Conservation (phyloP, 2,888 invertebrate species). For the Zygaena filipendulae region DNA sequence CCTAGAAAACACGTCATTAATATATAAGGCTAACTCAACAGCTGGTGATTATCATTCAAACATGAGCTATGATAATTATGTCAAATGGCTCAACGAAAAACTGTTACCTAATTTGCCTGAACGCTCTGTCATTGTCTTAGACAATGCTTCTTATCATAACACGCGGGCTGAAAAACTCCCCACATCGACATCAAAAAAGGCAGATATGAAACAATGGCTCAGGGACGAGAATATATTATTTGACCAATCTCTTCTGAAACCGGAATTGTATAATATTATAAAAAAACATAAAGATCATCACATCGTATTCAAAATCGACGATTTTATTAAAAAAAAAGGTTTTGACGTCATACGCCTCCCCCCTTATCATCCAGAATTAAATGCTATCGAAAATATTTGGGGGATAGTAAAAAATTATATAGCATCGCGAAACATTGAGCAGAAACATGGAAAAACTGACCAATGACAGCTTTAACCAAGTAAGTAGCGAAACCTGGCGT, state of each 20-base stretch:
- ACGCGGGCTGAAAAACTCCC: constrained; percentile 11
- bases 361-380: constrained; percentile 16
- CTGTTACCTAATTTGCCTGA: constrained; percentile 18
- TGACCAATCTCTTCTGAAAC: constrained; percentile 3
- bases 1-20: constrained; percentile 18
- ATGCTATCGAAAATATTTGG: constrained; percentile 16
- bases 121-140: constrained; percentile 15
- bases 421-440: constrained; percentile 10
- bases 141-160: constrained; percentile 15
- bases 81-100: constrained; percentile 20
- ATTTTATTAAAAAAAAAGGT: constrained; percentile 10
- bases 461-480: constrained; percentile 2
- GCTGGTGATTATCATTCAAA: constrained; percentile 18
- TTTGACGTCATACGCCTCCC: constrained; percentile 13
- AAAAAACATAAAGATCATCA: constrained; percentile 9
- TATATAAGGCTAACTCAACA: constrained; percentile 16
- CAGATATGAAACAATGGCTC: constrained; percentile 17
- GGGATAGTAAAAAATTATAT: constrained; percentile 14
- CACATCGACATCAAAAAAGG: constrained; percentile 11
- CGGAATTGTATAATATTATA: constrained; percentile 14
- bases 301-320: constrained; percentile 15
- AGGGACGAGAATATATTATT: constrained; percentile 10
- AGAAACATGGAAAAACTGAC: constrained; percentile 8
- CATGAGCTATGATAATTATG: constrained; percentile 19
- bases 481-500: no score